Evolutionary conservation across 2,888 invertebrate species (phyloP), one percentile per base, ranked within the genome.

Genomic region (Epiblema foenella): DNA sequence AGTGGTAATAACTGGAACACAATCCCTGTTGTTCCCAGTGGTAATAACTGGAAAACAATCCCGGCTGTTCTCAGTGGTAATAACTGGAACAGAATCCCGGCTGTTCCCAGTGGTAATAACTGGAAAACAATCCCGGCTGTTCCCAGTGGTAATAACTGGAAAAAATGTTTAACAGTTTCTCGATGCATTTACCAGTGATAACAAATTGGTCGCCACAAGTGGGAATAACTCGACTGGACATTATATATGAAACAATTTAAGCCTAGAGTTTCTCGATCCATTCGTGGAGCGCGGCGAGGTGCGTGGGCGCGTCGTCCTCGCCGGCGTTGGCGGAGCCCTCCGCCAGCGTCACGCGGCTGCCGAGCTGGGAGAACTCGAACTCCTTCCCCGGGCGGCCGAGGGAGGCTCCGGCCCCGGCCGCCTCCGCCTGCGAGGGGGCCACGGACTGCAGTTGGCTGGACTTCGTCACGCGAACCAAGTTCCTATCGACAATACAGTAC

Each of bases 391-490:
- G 88, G 82, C 96, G 96, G 18, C 98, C 98, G 37, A 98, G 91
- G 77, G 94, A 96, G n/a, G 92, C 91, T 0, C 93, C 88, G 62
- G 5, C 33, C 33, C 33, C 33, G 33, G 0, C 8, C 33, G 33
- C 29, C n/a, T 95, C 95, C 65, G 94, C 89, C 60, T 94, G 93
- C 49, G 95, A 94, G 0, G 95, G 94, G 79, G 97, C 97, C 0
- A 96, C 96, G 0, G 97, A 96, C 78, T 97, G 95, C 75, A 98
- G 89, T 79, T 98, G 97, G 80, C 95, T 97, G 46, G 96, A 95
- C 81, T 98, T 97, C 0, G 98, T 98, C 57, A 96, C 94, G 37
- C 98, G 95, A 8, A 98, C 94, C n/a, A 97, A 95, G 86, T 98
- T 98, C 79, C 98, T 98, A 88, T 54, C 90, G 88, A 74, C n/a